Evolutionary conservation across 2,797 vertebrate species (phyloP), one percentile per base, ranked within the genome.

Genomic region (Halcyon badia): DNA sequence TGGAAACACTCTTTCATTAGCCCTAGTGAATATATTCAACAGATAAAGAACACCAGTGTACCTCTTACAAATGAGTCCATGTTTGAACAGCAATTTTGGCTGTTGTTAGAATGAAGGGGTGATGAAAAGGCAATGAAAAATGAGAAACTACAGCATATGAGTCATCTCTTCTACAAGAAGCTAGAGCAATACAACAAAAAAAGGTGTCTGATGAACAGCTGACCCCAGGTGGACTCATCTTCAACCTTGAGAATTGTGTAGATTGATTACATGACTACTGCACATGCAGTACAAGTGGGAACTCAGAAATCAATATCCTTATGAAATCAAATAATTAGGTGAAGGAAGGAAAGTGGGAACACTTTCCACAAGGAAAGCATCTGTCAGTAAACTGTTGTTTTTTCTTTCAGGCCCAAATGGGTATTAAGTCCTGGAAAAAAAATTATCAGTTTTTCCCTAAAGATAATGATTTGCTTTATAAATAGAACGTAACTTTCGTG

Each of bases 1-100:
- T 22, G 24, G 25, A 37, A 90, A 30, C 12, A 33, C 44, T 46
- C 19, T 52, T 52, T 52, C 52, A 24, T 28, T 52, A 37, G 33
- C 35, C 30, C 33, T 4, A 2, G 18, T 3, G 2, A 30, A 37
- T 4, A 1, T 1, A 0, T 41, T 58, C 37, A 51, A 6, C 33
- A 49, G 30, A 44, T 31, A 60, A 71, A 80, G 76, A 30, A 31
- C 16, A 81, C 52, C 33, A 65, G 14, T 9, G 6, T 52, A 16
- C 12, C 17, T 83, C 48, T n/a, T 25, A 15, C 28, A 71, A 90
- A 42, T 7, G 21, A 56, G 6, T 60, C 30, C 2, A 1, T 28
- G 14, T 37, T 24, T 52, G 26, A 92, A n/a, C 21, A 72, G 12
- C 30, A 54, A n/a, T 26, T 87, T 57, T 3, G 0, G 12, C 22